Base-by-base conservation (phyloP, 1,140 invertebrate species). In the Drosophila bipectinata region DNA sequence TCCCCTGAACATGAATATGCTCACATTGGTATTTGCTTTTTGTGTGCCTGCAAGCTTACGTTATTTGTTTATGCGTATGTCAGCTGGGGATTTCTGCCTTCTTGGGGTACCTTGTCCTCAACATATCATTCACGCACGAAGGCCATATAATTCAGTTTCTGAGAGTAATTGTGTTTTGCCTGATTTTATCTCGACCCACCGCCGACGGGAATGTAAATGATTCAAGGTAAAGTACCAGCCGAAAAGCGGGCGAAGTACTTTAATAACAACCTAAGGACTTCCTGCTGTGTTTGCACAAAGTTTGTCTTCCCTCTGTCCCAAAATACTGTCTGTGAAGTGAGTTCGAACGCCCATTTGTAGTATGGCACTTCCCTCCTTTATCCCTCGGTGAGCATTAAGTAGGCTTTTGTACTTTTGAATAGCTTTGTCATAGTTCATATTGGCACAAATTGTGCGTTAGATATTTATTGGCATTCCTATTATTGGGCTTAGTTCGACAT, bases 261-360 rank as follows among this genome's bases (percentile, higher is more conserved):
- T 39, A 48, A 47, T 14, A 4, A 14, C 41, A 53, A 24, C 28
- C 45, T 7, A 59, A 51, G 37, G 69, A 78, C 82, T 75, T 85
- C 51, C 59, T 87, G 82, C 81, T 81, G 64, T 81, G 77, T 85
- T 85, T 87, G 82, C 82, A 82, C 80, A 72, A 78, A 81, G 69
- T 78, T 87, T 69, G 67, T 60, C 60, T 76, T 56, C 21, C 30
- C 39, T 41, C 14, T 3, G 18, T 14, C 18, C 30, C 49, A 47
- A 77, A 21, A 21, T 24, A 47, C 61, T 61, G 56, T 37, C 57
- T 56, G 57, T 56, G 59, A 68, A 87, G 74, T 72, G 58, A 56
- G 60, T 59, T 66, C 45, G 51, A 49, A 77, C 55, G 71, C 24
- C 71, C 61, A 69, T 37, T 26, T 30, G 63, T 57, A 39, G 63